Percentiles rank a stretch among this genome's conserved stretches.
Evolutionary conservation across 1,140 invertebrate genomes (phyloP).

Genomic region (Drosophila bifasciata): DNA sequence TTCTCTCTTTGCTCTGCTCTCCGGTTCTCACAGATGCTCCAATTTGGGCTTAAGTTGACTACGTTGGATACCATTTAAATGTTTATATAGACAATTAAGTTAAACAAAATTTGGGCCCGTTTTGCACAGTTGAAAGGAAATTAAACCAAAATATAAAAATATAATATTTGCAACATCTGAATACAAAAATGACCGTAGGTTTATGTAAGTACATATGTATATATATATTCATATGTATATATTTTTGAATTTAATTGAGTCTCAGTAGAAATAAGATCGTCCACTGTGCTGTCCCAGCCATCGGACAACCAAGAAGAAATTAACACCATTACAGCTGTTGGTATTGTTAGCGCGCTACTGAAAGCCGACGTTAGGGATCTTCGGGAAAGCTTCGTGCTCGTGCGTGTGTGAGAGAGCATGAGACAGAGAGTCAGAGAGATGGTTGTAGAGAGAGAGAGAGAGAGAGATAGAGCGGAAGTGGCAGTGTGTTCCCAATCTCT

Average conservation of each 20-base stretch:
- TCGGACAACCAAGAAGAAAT: slow-evolving; percentile 55
- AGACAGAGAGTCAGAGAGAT: too few relatives aligned
- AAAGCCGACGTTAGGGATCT: too few relatives aligned
- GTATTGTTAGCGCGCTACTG: slow-evolving; percentile 20
- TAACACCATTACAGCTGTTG: slow-evolving; percentile 61
- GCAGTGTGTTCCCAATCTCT: slow-evolving; percentile 5
- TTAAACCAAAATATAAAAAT: too few relatives aligned
- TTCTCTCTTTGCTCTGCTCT: slow-evolving; percentile 29
- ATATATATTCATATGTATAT: slow-evolving; percentile 33
- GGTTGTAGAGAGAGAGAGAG: too few relatives aligned
- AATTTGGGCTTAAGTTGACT: slow-evolving; percentile 5
- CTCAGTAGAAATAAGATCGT: neutral
- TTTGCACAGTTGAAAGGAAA: too few relatives aligned
- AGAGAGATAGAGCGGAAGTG: too few relatives aligned
- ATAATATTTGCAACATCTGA: too few relatives aligned
- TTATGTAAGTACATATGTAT: neutral
- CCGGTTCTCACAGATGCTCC: neutral
- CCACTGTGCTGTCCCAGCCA: slow-evolving; percentile 30
- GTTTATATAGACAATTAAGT: slow-evolving; percentile 6
- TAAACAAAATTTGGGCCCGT: too few relatives aligned
- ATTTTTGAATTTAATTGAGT: slow-evolving; percentile 18
- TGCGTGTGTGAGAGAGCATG: slow-evolving; percentile 26
- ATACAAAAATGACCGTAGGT: neutral
- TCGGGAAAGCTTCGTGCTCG: slow-evolving; percentile 30
- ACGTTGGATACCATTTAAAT: slow-evolving; percentile 59